Conservation (phyloP, 2,888 invertebrate genomes). For the Archips crataeganus region DNA sequence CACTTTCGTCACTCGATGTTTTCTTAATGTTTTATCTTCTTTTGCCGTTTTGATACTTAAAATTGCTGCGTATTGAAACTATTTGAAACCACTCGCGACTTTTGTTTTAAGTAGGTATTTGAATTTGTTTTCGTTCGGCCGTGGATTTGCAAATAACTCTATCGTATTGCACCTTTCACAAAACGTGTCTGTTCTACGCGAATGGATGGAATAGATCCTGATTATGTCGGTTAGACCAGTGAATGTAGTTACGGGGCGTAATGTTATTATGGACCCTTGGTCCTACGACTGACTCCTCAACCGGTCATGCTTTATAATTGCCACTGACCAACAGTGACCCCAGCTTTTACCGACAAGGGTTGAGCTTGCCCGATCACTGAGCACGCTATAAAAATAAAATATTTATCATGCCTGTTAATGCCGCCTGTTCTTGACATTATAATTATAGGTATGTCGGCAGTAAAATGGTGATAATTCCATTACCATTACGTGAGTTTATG, state of each 20-base stretch:
- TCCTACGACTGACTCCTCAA: slow-evolving; percentile 36
- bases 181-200: background rate
- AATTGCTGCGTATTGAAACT: too few species aligned
- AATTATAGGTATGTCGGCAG: slow-evolving; percentile 33
- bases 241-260: slow-evolving; percentile 17
- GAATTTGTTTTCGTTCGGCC: too few species aligned
- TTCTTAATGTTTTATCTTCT: too few species aligned
- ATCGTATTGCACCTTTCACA: background rate
- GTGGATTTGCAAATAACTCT: too few species aligned
- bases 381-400: slow-evolving; percentile 56
- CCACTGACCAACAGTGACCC: slow-evolving; percentile 61
- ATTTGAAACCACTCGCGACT: too few species aligned
- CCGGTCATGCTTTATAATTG: slow-evolving; percentile 44
- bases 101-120: too few species aligned
- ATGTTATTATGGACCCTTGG: slow-evolving; percentile 40
- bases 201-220: slow-evolving; percentile 1
- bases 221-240: slow-evolving; percentile 34
- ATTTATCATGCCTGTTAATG: slow-evolving; percentile 51
- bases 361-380: slow-evolving; percentile 61
- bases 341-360: slow-evolving; percentile 45
- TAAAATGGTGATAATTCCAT: slow-evolving; percentile 14
- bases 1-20: too few species aligned
- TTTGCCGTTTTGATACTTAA: too few species aligned
- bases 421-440: slow-evolving; percentile 38
- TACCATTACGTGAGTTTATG: slow-evolving; percentile 9